Evolutionary conservation across 2,113 vertebrate genomes (phyloP), one percentile per base, ranked within the genome.

Genomic region (Rhizomys pruinosus): DNA sequence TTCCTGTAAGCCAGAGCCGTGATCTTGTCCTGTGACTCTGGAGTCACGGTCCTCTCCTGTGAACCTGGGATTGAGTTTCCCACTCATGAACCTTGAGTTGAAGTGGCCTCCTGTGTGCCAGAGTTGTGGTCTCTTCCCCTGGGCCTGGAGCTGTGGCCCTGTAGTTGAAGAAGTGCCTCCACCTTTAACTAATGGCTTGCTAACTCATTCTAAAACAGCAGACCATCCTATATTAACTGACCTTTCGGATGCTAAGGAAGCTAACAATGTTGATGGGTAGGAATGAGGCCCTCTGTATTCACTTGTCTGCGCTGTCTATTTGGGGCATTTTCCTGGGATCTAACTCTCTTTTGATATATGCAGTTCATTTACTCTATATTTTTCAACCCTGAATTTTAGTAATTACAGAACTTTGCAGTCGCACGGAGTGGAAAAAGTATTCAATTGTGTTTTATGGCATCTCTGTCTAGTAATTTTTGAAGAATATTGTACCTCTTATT

Each of bases 341-440:
- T 39, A 1, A 86, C 77, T 91, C 22, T 25, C 89, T 81, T 81
- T 52, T 96, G 89, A 96, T 96, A 80, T 81, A 93, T 95, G 94
- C 69, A 94, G 85, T 97, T 95, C 94, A 94, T 96, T 97, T 97
- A 42, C 57, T 87, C 64, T 86, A 23, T 84, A 78, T 23, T 92
- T 96, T 95, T 74, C 71, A 92, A 57, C 78, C 39, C 96, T 96
- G 95, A 98, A 97, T 96, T 96, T 93, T 93, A 74, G 91, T 96
- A 97, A 97, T 93, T 88, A 57, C 93, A 97, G 92, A 97, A 37
- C 61, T 74, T 42, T 76, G 93, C 66, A 96, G 93, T 93, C 92
- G 27, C 52, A 72, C 64, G 20, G 66, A 25, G n/a, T 87, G 16
- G 73, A 78, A 96, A 94, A 93, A 29, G 0, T 66, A 72, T 20